Conservation (phyloP, 1,140 invertebrate species). For the Drosophila setifemur region DNA sequence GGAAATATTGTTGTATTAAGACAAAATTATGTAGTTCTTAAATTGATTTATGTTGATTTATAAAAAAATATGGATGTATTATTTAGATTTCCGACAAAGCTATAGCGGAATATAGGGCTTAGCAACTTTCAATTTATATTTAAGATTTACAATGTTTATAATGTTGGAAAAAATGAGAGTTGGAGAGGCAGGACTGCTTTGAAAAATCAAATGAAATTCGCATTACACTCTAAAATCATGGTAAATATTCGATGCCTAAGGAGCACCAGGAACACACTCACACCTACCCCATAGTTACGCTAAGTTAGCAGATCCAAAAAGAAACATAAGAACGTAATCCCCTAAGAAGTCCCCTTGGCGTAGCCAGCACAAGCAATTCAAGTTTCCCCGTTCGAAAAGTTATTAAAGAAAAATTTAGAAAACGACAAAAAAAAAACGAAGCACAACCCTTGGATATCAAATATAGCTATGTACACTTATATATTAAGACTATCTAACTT, state of each 20-base stretch:
- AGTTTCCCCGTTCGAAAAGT: conserved; percentile 44
- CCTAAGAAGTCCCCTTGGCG: conserved; percentile 44
- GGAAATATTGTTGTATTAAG: too few species aligned
- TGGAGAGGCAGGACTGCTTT: conserved; percentile 20
- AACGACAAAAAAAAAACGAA: conserved; percentile 9
- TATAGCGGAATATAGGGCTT: too few species aligned
- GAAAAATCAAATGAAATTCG: conserved; percentile 27
- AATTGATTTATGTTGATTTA: too few species aligned
- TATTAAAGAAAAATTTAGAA: neutral
- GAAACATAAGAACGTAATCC: neutral
- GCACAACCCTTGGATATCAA: conserved; percentile 42
- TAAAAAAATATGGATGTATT: too few species aligned
- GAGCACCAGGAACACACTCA: conserved; percentile 35
- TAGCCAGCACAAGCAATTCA: conserved; percentile 76
- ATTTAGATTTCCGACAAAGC: too few species aligned
- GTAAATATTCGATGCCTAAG: conserved; percentile 50
- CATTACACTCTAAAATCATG: conserved; percentile 26
- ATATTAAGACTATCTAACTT: conserved; percentile 45
- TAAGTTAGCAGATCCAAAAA: conserved; percentile 19
- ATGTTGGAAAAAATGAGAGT: conserved; percentile 12
- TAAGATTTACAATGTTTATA: too few species aligned
- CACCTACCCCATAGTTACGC: conserved; percentile 50
- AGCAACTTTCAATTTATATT: too few species aligned
- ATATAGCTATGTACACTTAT: conserved; percentile 45
- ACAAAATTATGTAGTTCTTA: too few species aligned